phyloP scores from a whole-genome alignment of 2,888 invertebrate genomes.

The Ophraella communa region DNA sequence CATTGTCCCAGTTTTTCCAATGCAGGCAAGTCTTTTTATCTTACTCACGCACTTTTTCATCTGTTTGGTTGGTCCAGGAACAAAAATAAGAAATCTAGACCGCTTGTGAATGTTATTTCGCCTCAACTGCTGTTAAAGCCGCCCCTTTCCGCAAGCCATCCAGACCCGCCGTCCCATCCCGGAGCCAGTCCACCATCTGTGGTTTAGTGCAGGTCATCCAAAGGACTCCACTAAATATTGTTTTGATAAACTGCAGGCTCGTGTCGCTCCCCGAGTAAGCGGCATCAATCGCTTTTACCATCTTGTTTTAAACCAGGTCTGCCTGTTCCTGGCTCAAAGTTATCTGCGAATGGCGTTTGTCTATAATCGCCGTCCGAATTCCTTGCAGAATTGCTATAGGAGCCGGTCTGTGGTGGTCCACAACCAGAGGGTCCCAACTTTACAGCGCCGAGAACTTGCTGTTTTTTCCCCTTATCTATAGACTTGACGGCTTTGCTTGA shows the following conservation, averaged over 20 bases:
- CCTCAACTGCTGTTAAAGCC: too few species aligned
- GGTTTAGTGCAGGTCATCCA: slow-evolving; percentile 9
- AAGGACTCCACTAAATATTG: slow-evolving; percentile 13
- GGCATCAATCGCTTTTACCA: not conserved
- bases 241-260: slow-evolving; percentile 10
- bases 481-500: too few species aligned
- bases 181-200: not conserved
- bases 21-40: too few species aligned
- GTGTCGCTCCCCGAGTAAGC: slow-evolving; percentile 2
- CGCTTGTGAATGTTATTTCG: not conserved
- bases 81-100: not conserved
- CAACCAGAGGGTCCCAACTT: too few species aligned
- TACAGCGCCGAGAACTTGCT: too few species aligned
- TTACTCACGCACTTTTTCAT: not conserved
- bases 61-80: not conserved
- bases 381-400: too few species aligned
- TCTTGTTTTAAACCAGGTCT: not conserved
- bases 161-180: not conserved
- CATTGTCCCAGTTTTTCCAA: too few species aligned
- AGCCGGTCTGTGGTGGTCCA: too few species aligned
- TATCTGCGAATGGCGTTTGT: slow-evolving; percentile 9
- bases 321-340: slow-evolving; percentile 5
- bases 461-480: too few species aligned
- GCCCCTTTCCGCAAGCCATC: not conserved
- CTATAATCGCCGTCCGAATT: slow-evolving; percentile 3